These are phyloP conservation scores for Myrmophylax atrothorax DNA, from an alignment of 2,113 vertebrate species.

Conservation along the genomic window DNA sequence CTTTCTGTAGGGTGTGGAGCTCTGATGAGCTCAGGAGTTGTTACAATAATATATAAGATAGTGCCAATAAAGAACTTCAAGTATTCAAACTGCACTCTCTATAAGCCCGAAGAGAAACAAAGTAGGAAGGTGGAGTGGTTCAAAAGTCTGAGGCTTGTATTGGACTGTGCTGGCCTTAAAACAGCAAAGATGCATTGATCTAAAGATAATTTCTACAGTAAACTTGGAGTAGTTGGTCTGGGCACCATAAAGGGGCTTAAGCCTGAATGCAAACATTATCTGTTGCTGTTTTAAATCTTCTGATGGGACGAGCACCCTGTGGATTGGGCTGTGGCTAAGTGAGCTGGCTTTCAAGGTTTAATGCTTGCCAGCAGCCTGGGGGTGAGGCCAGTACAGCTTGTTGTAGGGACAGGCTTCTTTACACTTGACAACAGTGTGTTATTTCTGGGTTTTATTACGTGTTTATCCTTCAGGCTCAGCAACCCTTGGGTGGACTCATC, in stretches of 20 bases:
- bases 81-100: neutral
- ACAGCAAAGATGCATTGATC: neutral
- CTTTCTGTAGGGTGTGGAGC: neutral
- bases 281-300: neutral
- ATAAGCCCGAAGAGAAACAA: neutral
- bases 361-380: neutral
- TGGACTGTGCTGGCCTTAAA: neutral
- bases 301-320: neutral
- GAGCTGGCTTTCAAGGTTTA: constrained; percentile 4
- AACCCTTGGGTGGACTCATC: neutral
- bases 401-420: neutral
- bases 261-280: neutral
- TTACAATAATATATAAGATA: neutral
- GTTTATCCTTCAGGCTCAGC: neutral
- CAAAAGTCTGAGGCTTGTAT: neutral
- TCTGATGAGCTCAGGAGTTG: neutral
- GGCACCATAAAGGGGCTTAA: neutral
- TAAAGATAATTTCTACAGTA: neutral
- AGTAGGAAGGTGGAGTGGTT: neutral
- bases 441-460: constrained; percentile 5
- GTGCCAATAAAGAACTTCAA: neutral
- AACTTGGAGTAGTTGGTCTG: neutral
- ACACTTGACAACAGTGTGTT: neutral
- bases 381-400: neutral
- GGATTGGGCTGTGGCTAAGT: neutral